phyloP scores from a whole-genome alignment of 2,888 invertebrate genomes.

The Lysandra bellargus region DNA sequence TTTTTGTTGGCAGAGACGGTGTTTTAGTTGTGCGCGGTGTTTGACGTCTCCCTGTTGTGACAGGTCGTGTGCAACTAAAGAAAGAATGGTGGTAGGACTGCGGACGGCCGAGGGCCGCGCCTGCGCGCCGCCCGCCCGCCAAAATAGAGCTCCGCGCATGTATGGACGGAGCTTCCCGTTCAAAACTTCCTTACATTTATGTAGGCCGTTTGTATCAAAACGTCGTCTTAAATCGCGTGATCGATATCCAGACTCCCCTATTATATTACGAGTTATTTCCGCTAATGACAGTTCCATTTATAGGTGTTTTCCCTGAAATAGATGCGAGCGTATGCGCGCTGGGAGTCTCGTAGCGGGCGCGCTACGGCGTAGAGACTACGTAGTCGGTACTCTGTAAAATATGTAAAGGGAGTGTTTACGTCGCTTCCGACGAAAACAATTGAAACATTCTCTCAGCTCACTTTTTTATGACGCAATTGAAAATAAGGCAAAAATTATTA shows the following conservation, averaged over 20 bases:
- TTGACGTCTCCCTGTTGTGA: constrained; percentile 51
- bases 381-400: constrained; percentile 30
- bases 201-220: constrained; percentile 42
- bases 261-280: constrained; percentile 4
- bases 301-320: background rate
- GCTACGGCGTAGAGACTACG: constrained; percentile 54
- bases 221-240: constrained; percentile 34
- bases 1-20: constrained; percentile 65
- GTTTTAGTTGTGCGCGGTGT: constrained; percentile 47
- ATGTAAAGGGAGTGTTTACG: constrained; percentile 25
- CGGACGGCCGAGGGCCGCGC: constrained; percentile 68
- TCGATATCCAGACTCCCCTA: background rate
- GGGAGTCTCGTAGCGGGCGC: constrained; percentile 46
- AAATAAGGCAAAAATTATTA: background rate
- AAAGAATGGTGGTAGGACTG: constrained; percentile 79
- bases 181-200: constrained; percentile 63
- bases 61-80: constrained; percentile 71
- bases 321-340: background rate
- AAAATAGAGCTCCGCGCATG: constrained; percentile 78
- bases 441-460: background rate
- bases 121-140: constrained; percentile 71
- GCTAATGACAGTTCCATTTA: background rate
- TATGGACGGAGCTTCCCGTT: constrained; percentile 63
- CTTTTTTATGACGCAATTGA: background rate
- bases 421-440: constrained; percentile 21